Evolutionary conservation across 2,888 invertebrate species (phyloP).

Genomic region (Abscondita cerata): DNA sequence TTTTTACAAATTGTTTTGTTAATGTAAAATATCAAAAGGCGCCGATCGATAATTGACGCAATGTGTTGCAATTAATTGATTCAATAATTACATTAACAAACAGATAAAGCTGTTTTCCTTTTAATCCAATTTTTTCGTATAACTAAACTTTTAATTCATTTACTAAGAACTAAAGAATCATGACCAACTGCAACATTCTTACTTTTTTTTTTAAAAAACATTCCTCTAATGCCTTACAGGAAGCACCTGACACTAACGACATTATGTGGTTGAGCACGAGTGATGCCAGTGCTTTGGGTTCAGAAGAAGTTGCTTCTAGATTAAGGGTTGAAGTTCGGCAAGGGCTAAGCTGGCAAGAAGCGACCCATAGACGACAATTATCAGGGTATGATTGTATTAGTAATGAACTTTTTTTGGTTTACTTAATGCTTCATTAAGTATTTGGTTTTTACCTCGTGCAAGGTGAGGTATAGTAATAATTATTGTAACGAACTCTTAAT

Average conservation of each 20-base stretch:
- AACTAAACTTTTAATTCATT: no score
- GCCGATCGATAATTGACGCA: conserved; percentile 16
- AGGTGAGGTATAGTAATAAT: no score
- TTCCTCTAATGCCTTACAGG: conserved; percentile 28
- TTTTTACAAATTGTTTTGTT: not conserved
- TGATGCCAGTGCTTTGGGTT: conserved; percentile 73
- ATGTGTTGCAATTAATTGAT: conserved; percentile 6
- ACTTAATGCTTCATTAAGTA: no score
- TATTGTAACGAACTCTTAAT: no score
- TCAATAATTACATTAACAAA: not conserved
- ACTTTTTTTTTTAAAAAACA: no score
- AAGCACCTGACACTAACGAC: conserved; percentile 36
- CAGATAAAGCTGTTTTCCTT: not conserved
- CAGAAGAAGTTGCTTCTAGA: conserved; percentile 80
- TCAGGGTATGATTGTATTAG: conserved; percentile 65
- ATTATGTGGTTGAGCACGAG: conserved; percentile 75
- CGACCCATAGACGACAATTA: conserved; percentile 82
- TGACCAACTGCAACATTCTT: no score
- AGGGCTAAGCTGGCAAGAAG: conserved; percentile 88
- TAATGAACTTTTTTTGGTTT: no score
- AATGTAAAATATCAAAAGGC: not conserved
- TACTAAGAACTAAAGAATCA: no score
- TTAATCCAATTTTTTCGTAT: not conserved
- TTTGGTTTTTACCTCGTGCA: no score
- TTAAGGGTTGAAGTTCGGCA: conserved; percentile 80